phyloP scores from a whole-genome alignment of 2,113 vertebrate species.

The Tretioscincus oriximinensis region DNA sequence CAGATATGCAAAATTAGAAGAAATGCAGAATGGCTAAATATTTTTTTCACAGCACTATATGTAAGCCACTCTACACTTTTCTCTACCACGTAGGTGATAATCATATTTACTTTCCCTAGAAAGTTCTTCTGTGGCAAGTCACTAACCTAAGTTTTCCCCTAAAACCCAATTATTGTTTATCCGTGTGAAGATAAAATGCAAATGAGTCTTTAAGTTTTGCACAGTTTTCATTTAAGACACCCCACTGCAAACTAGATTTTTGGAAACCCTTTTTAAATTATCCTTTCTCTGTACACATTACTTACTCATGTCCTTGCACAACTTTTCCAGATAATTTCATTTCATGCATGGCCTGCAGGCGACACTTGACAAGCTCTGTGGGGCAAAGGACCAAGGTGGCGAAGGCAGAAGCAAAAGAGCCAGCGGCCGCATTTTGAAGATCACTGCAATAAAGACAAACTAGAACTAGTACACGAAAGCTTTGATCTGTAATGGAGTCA shows the following conservation, averaged over 20 bases:
- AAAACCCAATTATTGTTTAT: too few species aligned
- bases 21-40: too few species aligned
- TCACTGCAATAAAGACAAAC: constrained; percentile 77
- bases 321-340: constrained; percentile 89
- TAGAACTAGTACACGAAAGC: constrained; percentile 20
- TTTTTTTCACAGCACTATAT: too few species aligned
- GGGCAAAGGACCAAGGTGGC: constrained; percentile 92
- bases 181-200: too few species aligned
- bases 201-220: neutral
- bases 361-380: constrained; percentile 94
- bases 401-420: constrained; percentile 91
- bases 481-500: neutral
- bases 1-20: too few species aligned
- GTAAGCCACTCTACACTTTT: too few species aligned
- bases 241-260: neutral
- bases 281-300: neutral
- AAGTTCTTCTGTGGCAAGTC: too few species aligned
- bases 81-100: too few species aligned
- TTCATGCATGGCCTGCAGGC: constrained; percentile 94
- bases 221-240: too few species aligned
- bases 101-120: too few species aligned
- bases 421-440: constrained; percentile 88
- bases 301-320: constrained; percentile 85
- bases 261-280: neutral
- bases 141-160: too few species aligned